Base-by-base conservation (phyloP, 2,888 invertebrate genomes). In the Operophtera brumata region DNA sequence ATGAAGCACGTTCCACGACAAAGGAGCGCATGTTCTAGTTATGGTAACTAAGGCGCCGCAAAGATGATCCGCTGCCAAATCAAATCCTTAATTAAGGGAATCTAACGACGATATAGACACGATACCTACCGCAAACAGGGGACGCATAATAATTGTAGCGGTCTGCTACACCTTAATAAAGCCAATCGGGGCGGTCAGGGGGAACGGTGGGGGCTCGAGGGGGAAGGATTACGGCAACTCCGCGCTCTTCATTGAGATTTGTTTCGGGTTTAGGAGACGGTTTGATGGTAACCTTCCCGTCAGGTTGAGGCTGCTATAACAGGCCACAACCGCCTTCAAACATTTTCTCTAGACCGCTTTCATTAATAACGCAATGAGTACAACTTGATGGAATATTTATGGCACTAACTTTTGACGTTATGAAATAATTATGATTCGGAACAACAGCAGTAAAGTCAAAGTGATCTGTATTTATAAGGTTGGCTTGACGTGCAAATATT, bases 151-250 rank as follows among this genome's bases (percentile, higher is more conserved):
- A 90, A 89, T 89, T 85, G 87, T 88, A 86, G 88, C 88, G 89
- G 89, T 86, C 87, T 86, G 85, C 83, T 88, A 86, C 86, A 88
- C 89, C 89, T 89, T 90, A 90, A 90, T 90, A 90, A 89, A 88
- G 89, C 84, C 89, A 89, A 90, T 88, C 82, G 85, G 80, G 81
- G 73, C 66, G 70, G 75, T 73, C 70, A 55, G 63, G 71, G 69
- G 77, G 70, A 69, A 70, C 62, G 62, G 69, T 59, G 70, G 69
- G 67, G 64, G 54, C 60, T 61, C 59, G 69, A 65, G 67, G 68
- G 57, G 71, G 69, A 64, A 71, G 77, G 87, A 86, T 87, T 87
- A 84, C 71, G 73, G 78, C 75, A 80, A 80, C 82, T 82, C 82
- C 81, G 78, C 84, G 82, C 84, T 87, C 84, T 86, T 88, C 89